Evolutionary conservation across 2,113 vertebrate species (phyloP).

Genomic region (Diadophis punctatus): DNA sequence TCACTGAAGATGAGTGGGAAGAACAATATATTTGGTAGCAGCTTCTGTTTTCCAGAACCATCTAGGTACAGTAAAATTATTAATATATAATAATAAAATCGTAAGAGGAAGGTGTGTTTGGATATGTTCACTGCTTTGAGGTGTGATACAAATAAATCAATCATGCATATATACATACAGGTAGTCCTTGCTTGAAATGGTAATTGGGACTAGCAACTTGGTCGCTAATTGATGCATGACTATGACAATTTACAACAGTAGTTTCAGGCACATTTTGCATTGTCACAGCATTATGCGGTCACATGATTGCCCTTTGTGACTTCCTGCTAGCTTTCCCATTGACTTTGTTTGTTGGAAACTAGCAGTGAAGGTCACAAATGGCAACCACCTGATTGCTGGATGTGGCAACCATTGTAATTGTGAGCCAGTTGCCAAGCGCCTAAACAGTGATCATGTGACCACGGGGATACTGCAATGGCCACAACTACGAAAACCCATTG

Average conservation of each 20-base stretch:
- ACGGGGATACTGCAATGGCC: too few species aligned
- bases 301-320: neutral
- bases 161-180: too few species aligned
- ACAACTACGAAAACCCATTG: too few species aligned
- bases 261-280: neutral
- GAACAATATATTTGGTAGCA: neutral
- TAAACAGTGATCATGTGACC: neutral
- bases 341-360: neutral
- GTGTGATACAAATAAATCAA: too few species aligned
- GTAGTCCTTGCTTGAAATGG: too few species aligned
- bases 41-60: neutral
- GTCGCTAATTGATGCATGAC: neutral
- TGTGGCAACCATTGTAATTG: neutral
- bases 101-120: too few species aligned
- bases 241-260: neutral
- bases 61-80: neutral
- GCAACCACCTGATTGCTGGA: neutral
- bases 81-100: too few species aligned
- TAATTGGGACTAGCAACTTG: too few species aligned
- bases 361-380: neutral
- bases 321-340: neutral
- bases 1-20: neutral
- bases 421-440: neutral
- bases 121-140: too few species aligned
- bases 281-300: neutral